Conservation (phyloP, 2,113 vertebrate genomes). For the Periophthalmodon schlosseri region DNA sequence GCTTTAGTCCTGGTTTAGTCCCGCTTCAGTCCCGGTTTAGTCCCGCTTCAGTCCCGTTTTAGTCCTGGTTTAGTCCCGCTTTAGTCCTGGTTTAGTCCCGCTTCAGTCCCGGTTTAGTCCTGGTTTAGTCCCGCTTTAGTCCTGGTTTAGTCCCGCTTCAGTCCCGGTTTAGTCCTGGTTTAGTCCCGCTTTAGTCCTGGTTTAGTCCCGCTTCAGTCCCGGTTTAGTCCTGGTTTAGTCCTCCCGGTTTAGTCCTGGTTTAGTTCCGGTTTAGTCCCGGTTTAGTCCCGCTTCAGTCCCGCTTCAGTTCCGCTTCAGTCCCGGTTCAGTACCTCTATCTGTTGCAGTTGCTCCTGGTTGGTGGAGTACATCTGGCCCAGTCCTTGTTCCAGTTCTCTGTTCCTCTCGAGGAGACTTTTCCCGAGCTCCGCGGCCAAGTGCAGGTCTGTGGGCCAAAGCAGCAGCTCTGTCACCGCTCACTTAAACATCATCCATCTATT, state of each 20-base stretch:
- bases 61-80: not conserved
- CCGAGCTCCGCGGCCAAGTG: constrained; percentile 96
- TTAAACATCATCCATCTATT: not conserved
- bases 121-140: not conserved
- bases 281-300: constrained; percentile 18
- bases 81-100: not conserved
- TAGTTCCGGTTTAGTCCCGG: not conserved
- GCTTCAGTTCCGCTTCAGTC: not conserved
- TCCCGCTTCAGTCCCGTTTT: not conserved
- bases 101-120: not conserved
- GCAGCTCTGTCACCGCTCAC: not conserved
- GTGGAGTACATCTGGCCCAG: constrained; percentile 92
- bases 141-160: no score
- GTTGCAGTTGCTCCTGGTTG: constrained; percentile 93
- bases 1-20: not conserved
- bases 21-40: not conserved
- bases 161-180: no score
- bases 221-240: not conserved
- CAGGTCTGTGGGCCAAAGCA: constrained; percentile 81
- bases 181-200: no score
- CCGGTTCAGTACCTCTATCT: constrained; percentile 85
- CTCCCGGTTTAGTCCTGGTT: not conserved
- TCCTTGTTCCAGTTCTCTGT: constrained; percentile 92
- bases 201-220: no score
- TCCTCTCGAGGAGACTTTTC: constrained; percentile 91